Evolutionary conservation across 64 coral and sea anemone species (phyloP).

Genomic region (Stichodactyla mertensii): DNA sequence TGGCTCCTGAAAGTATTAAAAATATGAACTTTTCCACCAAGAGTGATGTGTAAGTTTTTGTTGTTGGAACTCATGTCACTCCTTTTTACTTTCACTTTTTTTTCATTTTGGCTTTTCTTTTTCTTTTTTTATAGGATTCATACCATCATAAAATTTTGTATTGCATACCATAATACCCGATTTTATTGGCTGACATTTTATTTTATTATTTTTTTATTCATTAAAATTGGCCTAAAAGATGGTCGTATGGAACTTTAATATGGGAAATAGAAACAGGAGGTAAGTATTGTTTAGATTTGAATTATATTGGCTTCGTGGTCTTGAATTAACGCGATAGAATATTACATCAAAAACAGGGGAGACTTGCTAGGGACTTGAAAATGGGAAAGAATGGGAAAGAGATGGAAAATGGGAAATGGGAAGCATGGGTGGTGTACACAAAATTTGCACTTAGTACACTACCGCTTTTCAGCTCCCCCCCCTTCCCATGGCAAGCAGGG

Average conservation of each 20-base stretch:
- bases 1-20: constrained; percentile 48
- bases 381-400: too few relatives aligned
- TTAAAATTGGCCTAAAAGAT: not conserved
- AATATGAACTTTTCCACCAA: constrained; percentile 23
- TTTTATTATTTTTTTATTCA: not conserved
- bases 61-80: not conserved
- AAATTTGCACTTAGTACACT: too few relatives aligned
- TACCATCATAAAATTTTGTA: too few relatives aligned
- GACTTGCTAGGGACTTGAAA: too few relatives aligned
- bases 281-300: not conserved
- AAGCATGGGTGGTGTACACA: too few relatives aligned
- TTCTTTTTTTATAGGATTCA: too few relatives aligned
- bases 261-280: constrained; percentile 76
- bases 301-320: too few relatives aligned
- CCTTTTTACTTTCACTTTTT: too few relatives aligned
- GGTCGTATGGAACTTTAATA: constrained; percentile 54
- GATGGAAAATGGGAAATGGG: too few relatives aligned
- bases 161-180: not conserved
- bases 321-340: too few relatives aligned
- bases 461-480: not conserved
- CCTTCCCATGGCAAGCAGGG: not conserved
- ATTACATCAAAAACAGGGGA: too few relatives aligned
- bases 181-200: not conserved
- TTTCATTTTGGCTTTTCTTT: too few relatives aligned
- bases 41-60: constrained; percentile 44